Conservation (phyloP, 2,797 vertebrate genomes). For the Tenualosa ilisha region DNA sequence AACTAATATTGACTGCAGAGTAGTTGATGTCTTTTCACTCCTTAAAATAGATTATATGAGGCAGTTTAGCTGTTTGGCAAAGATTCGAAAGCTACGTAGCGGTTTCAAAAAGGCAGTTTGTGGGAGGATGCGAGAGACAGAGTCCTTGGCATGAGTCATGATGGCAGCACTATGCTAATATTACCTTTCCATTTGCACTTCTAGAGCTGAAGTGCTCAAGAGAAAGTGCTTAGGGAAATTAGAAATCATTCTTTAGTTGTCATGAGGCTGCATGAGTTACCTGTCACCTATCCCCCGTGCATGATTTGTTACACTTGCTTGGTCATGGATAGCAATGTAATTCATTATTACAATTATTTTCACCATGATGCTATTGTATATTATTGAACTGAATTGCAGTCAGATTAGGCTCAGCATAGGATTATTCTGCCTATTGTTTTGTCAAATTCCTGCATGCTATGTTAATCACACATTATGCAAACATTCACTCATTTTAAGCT, state of each 20-base stretch:
- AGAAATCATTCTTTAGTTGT: neutral
- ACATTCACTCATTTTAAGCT: no score
- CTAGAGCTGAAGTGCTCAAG: neutral
- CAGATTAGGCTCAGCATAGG: no score
- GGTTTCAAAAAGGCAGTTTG: neutral
- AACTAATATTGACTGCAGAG: neutral
- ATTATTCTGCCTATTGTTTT: no score
- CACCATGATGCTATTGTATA: neutral
- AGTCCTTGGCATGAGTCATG: neutral
- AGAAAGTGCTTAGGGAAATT: neutral
- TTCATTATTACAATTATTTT: neutral
- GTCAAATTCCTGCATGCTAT: no score
- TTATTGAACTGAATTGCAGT: neutral
- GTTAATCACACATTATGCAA: no score
- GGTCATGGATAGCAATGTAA: neutral
- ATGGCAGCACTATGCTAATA: neutral
- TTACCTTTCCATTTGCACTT: neutral
- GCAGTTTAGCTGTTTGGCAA: neutral
- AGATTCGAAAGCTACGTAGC: neutral
- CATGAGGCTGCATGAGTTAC: neutral
- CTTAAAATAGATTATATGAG: neutral
- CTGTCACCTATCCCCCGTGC: no score
- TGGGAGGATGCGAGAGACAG: neutral
- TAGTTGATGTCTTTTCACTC: neutral
- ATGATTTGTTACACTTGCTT: neutral